Evolutionary conservation across 2,797 vertebrate species (phyloP).

Genomic region (Chelon auratus): DNA sequence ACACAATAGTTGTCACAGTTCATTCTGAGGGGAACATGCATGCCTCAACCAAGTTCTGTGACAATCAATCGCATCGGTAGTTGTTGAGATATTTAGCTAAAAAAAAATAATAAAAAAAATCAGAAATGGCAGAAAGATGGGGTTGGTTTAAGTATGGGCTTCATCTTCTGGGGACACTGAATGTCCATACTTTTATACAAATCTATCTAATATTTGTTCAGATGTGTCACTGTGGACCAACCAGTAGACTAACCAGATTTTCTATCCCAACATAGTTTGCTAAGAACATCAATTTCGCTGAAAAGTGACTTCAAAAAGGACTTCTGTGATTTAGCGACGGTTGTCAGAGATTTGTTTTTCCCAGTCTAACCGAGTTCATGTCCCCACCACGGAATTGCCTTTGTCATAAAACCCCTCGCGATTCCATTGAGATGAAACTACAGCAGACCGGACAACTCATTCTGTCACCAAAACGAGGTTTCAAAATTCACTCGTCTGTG

Average conservation of each 20-base stretch:
- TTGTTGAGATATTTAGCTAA: background rate
- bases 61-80: background rate
- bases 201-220: background rate
- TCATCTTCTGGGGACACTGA: background rate
- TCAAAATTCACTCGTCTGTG: conserved; percentile 63
- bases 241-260: background rate
- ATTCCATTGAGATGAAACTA: conserved; percentile 59
- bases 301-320: background rate
- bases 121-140: background rate
- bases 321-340: conserved; percentile 25
- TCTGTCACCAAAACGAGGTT: conserved; percentile 62
- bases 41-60: background rate
- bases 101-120: background rate
- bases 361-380: conserved; percentile 37
- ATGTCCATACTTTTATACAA: background rate
- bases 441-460: conserved; percentile 65
- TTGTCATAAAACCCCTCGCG: conserved; percentile 56
- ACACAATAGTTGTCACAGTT: background rate
- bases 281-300: too few species aligned
- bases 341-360: conserved; percentile 38
- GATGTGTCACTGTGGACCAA: background rate
- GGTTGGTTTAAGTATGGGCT: too few species aligned
- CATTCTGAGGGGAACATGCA: background rate
- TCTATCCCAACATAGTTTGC: background rate
- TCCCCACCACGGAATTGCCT: conserved; percentile 40